Conservation (phyloP, 1,140 invertebrate species). For the Mercenaria mercenaria region DNA sequence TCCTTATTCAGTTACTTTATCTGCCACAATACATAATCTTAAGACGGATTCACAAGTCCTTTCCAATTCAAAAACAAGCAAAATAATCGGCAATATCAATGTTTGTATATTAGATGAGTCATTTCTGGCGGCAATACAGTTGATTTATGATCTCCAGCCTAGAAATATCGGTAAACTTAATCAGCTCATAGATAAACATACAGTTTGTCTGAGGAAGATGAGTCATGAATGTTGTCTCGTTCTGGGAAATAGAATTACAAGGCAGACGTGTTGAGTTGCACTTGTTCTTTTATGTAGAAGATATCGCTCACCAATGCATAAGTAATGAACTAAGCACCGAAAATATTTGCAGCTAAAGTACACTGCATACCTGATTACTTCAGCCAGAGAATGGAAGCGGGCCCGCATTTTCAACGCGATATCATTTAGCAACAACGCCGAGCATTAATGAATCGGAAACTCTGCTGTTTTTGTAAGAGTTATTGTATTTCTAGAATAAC, state of each 20-base stretch:
- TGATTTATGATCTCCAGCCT: constrained; percentile 15
- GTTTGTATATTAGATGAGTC: constrained; percentile 22
- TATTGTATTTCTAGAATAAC: too few relatives aligned
- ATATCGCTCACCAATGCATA: not conserved
- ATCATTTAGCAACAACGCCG: too few relatives aligned
- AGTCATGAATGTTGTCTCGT: not conserved
- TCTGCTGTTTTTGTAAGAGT: too few relatives aligned
- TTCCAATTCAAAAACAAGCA: not conserved
- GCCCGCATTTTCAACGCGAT: too few relatives aligned
- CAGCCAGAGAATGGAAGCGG: too few relatives aligned
- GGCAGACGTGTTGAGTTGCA: not conserved
- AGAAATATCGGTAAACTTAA: constrained; percentile 13
- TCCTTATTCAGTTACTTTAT: not conserved
- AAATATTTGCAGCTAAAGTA: too few relatives aligned
- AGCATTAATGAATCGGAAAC: too few relatives aligned
- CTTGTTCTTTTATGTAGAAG: not conserved
- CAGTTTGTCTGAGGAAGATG: not conserved
- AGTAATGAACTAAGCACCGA: not conserved
- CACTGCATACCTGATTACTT: too few relatives aligned
- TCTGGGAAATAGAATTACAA: not conserved
- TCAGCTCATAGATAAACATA: constrained; percentile 8
- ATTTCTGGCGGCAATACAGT: not conserved
- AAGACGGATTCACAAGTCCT: not conserved
- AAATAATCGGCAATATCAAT: not conserved
- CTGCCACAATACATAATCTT: not conserved